phyloP scores from a whole-genome alignment of 2,113 vertebrate genomes.

The Sisor rabdophorus region DNA sequence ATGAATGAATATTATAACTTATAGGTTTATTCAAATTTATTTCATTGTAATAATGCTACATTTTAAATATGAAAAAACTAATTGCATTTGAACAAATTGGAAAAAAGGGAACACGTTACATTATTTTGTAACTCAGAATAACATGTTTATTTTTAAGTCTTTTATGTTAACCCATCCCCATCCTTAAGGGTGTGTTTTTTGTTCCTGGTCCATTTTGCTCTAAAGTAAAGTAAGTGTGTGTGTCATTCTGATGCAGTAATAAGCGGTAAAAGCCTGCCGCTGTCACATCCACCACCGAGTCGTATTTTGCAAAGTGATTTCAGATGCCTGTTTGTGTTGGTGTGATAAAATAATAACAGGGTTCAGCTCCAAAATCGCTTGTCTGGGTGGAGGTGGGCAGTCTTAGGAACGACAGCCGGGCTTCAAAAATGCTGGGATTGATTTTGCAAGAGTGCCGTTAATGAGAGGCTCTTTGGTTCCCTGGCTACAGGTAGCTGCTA shows the following conservation, averaged over 20 bases:
- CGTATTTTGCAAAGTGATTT: slow-evolving; percentile 22
- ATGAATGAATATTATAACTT: no score
- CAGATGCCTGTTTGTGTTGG: slow-evolving; percentile 21
- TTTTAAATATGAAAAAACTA: no score
- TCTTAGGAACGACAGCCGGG: slow-evolving; percentile 9
- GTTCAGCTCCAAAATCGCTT: slow-evolving; percentile 2
- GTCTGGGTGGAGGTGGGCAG: slow-evolving; percentile 28
- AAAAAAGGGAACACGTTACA: no score
- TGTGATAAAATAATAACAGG: slow-evolving; percentile 41
- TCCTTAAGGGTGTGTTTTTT: background rate
- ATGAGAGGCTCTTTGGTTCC: background rate
- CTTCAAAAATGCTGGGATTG: slow-evolving; percentile 30
- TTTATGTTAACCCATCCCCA: background rate
- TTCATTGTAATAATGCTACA: no score
- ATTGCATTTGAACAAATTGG: no score
- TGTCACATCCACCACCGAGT: slow-evolving; percentile 14
- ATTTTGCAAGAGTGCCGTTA: background rate
- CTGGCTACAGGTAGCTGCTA: background rate
- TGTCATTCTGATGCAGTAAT: slow-evolving; percentile 24
- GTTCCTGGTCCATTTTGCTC: slow-evolving; percentile 6
- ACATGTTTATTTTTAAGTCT: background rate
- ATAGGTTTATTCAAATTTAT: no score
- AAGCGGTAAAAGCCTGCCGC: slow-evolving; percentile 14
- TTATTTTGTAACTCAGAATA: background rate
- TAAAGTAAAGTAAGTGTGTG: background rate